phyloP scores from a whole-genome alignment of 2,888 invertebrate genomes.

The Andrena bicolor region DNA sequence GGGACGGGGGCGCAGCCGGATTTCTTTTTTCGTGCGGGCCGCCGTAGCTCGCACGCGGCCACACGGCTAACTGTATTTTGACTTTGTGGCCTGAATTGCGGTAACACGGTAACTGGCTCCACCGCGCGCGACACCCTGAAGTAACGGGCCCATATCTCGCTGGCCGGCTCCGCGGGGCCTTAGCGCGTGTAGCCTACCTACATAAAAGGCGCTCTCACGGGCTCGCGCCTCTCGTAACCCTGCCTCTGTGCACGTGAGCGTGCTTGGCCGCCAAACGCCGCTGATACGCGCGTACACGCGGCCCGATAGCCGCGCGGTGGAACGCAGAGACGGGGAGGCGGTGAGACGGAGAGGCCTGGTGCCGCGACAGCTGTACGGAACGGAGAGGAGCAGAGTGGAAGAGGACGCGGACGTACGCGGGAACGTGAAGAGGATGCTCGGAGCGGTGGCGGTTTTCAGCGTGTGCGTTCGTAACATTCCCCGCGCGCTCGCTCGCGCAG shows the following conservation, averaged over 20 bases:
- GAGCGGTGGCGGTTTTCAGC: conserved; percentile 34
- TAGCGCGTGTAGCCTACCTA: conserved; percentile 75
- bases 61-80: conserved; percentile 85
- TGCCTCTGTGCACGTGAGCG: conserved; percentile 36
- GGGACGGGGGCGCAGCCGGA: conserved; percentile 68
- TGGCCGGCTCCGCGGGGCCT: conserved; percentile 73
- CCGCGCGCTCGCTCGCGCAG: conserved; percentile 3
- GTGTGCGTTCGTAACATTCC: conserved; percentile 57
- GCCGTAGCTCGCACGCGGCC: conserved; percentile 68
- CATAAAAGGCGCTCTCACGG: conserved; percentile 74
- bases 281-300: not conserved
- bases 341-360: conserved; percentile 28
- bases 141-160: conserved; percentile 82
- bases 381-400: conserved; percentile 2
- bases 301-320: not conserved
- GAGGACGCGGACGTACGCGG: conserved; percentile 16
- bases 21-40: conserved; percentile 71
- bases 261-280: conserved; percentile 6
- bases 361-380: conserved; percentile 18
- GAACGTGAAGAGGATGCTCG: conserved; percentile 25
- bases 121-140: conserved; percentile 83
- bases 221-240: conserved; percentile 14
- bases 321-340: too few relatives aligned
- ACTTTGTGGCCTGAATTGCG: conserved; percentile 85
- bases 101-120: conserved; percentile 85